Evolutionary conservation across 1,140 invertebrate genomes (phyloP).

Genomic region (Archivesica marissinica): DNA sequence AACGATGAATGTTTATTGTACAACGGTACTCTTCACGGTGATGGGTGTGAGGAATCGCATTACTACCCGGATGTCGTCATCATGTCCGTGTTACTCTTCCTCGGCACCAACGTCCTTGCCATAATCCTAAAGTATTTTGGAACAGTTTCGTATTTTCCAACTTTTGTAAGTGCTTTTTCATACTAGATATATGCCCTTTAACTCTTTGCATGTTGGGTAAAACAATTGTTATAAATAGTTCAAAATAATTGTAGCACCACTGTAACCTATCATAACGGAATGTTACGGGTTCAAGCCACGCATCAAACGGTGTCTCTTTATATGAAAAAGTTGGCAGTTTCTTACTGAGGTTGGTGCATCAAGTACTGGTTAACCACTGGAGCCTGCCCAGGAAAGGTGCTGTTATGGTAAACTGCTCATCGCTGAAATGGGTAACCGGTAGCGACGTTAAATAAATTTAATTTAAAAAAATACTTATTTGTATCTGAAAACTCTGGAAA

Average conservation of each 20-base stretch:
- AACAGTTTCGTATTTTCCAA: slow-evolving; percentile 97
- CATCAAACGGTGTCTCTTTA: not conserved
- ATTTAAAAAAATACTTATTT: too few relatives aligned
- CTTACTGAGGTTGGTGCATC: too few relatives aligned
- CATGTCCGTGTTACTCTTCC: slow-evolving; percentile 96
- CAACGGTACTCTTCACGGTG: slow-evolving; percentile 56
- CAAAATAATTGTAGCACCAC: not conserved
- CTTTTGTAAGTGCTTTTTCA: slow-evolving; percentile 75
- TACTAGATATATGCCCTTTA: not conserved
- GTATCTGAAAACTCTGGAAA: too few relatives aligned
- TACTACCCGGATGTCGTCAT: slow-evolving; percentile 91
- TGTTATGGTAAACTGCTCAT: too few relatives aligned
- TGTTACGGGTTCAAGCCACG: not conserved
- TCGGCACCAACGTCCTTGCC: slow-evolving; percentile 96
- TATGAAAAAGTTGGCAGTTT: not conserved
- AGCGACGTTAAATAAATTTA: too few relatives aligned
- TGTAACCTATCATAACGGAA: not conserved
- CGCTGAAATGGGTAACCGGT: not conserved
- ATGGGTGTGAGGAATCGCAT: slow-evolving; percentile 54
- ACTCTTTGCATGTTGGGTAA: not conserved
- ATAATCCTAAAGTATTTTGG: slow-evolving; percentile 95
- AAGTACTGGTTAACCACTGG: too few relatives aligned
- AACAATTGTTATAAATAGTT: not conserved
- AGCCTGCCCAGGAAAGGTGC: too few relatives aligned
- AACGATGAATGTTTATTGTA: slow-evolving; percentile 59